Evolutionary conservation across 2,797 vertebrate genomes (phyloP).

Genomic region (Anguilla marmorata): DNA sequence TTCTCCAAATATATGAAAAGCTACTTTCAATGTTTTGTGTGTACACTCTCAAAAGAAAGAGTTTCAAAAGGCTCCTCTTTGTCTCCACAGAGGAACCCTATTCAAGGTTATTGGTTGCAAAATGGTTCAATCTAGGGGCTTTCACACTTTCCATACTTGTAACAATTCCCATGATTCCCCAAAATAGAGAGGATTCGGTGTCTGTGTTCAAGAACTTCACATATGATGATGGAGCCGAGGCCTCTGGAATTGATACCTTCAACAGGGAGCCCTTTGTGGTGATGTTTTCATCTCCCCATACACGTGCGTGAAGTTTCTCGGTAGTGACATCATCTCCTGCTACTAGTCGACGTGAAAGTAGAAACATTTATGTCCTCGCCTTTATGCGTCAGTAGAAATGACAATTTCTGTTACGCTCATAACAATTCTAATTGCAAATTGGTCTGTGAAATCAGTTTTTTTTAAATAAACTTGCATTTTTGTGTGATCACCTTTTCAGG

Average conservation of each 20-base stretch:
- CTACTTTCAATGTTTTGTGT: background rate
- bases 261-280: conserved; percentile 85
- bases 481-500: conserved; percentile 56
- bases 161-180: background rate
- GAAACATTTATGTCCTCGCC: background rate
- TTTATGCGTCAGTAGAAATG: background rate
- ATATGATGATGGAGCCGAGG: conserved; percentile 76
- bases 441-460: background rate
- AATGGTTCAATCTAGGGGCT: too few relatives aligned
- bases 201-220: conserved; percentile 78
- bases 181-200: conserved; percentile 68
- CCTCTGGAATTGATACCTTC: conserved; percentile 74
- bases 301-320: conserved; percentile 58
- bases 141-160: background rate
- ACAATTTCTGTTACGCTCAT: background rate
- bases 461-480: background rate
- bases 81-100: too few relatives aligned
- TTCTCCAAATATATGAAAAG: background rate
- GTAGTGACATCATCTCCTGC: background rate
- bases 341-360: background rate
- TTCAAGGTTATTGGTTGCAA: too few relatives aligned
- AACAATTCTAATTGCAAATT: background rate
- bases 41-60: too few relatives aligned
- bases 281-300: conserved; percentile 70
- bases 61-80: too few relatives aligned